Percentiles rank a stretch among this genome's conserved stretches.
Conservation (phyloP, 2,888 invertebrate species). For the Spodoptera littoralis region DNA sequence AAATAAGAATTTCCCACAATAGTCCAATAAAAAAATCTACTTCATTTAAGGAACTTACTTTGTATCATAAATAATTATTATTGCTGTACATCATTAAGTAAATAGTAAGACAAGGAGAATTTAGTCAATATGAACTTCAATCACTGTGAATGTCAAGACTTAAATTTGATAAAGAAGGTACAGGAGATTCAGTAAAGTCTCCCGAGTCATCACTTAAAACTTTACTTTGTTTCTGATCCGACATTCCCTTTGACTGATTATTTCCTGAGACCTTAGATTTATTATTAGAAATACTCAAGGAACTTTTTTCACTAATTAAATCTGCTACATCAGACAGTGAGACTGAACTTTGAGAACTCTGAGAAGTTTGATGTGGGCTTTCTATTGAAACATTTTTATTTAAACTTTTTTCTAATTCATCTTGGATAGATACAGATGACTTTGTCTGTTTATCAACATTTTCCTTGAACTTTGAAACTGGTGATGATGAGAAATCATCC, state of each 20-base stretch:
- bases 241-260: conserved; percentile 59
- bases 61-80: conserved; percentile 29
- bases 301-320: conserved; percentile 80
- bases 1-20: conserved; percentile 18
- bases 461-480: conserved; percentile 64
- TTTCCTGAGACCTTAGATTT: conserved; percentile 56
- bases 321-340: conserved; percentile 85
- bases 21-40: conserved; percentile 21
- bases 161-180: conserved; percentile 83
- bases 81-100: conserved; percentile 36
- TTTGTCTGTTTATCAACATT: conserved; percentile 47
- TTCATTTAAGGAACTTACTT: conserved; percentile 46
- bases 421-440: conserved; percentile 49
- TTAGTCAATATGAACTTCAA: conserved; percentile 48
- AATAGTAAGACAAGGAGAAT: conserved; percentile 14
- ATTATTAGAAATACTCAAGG: conserved; percentile 61
- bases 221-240: conserved; percentile 61
- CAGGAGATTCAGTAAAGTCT: conserved; percentile 81
- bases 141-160: conserved; percentile 85
- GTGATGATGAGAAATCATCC: conserved; percentile 78
- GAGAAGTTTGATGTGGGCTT: conserved; percentile 73
- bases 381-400: conserved; percentile 62
- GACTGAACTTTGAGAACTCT: conserved; percentile 78
- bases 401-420: conserved; percentile 55
- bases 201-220: conserved; percentile 78